Evolutionary conservation across 1,140 invertebrate species (phyloP).

Genomic region (Hormaphis cornu): DNA sequence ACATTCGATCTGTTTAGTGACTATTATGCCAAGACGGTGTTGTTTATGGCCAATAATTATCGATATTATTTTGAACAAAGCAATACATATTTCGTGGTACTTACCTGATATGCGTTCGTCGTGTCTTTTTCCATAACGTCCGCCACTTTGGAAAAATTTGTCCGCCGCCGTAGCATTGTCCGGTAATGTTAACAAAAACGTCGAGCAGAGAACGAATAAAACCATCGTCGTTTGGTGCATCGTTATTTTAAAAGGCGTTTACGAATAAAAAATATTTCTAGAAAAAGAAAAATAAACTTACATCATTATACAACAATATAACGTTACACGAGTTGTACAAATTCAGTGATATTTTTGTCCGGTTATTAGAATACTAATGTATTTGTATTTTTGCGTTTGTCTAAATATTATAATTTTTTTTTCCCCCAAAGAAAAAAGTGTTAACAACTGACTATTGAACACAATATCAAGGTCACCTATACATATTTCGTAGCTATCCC

Average conservation of each 20-base stretch:
- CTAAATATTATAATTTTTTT: too few relatives aligned
- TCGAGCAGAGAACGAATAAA: not conserved
- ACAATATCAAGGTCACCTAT: too few relatives aligned
- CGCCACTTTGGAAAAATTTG: constrained; percentile 9
- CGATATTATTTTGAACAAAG: too few relatives aligned
- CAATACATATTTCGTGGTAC: not conserved
- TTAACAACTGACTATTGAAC: too few relatives aligned
- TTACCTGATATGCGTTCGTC: not conserved
- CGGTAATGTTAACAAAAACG: not conserved
- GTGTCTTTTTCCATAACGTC: constrained; percentile 10
- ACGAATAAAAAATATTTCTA: not conserved
- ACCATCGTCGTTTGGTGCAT: not conserved
- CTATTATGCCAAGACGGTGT: too few relatives aligned
- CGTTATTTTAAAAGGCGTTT: not conserved
- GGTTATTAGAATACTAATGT: too few relatives aligned
- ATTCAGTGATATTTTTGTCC: too few relatives aligned
- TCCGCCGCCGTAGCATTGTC: not conserved
- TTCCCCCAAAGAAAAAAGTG: too few relatives aligned
- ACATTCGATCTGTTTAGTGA: too few relatives aligned
- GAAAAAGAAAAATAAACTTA: not conserved
- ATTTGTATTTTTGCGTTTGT: too few relatives aligned
- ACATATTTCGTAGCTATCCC: too few relatives aligned
- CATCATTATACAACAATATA: not conserved
- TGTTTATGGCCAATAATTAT: too few relatives aligned
- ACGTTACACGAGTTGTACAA: not conserved